Evolutionary conservation across 1,140 invertebrate species (phyloP).

Genomic region (Camponotus pennsylvanicus): DNA sequence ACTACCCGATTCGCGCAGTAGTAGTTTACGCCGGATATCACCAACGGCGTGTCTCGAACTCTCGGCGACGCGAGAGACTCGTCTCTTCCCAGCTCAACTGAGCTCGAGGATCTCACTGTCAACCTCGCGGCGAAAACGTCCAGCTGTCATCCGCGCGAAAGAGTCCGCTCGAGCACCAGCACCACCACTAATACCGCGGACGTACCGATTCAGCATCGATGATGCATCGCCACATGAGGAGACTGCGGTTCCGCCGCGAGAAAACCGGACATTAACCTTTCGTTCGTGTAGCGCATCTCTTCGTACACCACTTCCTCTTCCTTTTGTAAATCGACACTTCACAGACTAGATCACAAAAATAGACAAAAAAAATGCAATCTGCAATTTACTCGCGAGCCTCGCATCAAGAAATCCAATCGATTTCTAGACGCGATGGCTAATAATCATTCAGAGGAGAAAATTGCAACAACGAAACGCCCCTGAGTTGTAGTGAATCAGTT

Average conservation of each 20-base stretch:
- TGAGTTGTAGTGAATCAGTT: slow-evolving; percentile 13
- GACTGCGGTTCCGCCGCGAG: slow-evolving; percentile 50
- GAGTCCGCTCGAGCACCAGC: slow-evolving; percentile 52
- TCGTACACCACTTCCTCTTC: slow-evolving; percentile 2
- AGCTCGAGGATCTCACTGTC: slow-evolving; percentile 63
- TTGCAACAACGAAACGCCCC: slow-evolving; percentile 9
- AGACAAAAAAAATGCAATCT: slow-evolving; percentile 1
- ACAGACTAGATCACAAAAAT: slow-evolving; percentile 16
- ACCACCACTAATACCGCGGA: background rate
- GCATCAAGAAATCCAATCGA: background rate
- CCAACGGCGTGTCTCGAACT: slow-evolving; percentile 60
- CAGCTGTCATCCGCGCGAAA: slow-evolving; percentile 66
- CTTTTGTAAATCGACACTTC: slow-evolving; percentile 18
- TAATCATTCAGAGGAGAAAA: background rate
- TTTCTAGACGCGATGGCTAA: background rate
- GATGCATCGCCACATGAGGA: slow-evolving; percentile 23
- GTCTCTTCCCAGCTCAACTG: slow-evolving; percentile 66
- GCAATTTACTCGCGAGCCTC: background rate
- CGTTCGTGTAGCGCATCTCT: slow-evolving; percentile 51
- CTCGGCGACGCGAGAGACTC: slow-evolving; percentile 56
- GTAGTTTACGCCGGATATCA: slow-evolving; percentile 65
- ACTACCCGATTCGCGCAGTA: slow-evolving; percentile 71
- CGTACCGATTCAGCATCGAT: slow-evolving; percentile 65
- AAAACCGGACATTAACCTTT: slow-evolving; percentile 50
- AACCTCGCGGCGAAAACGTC: slow-evolving; percentile 56